Evolutionary conservation across 2,113 vertebrate genomes (phyloP), one percentile per base, ranked within the genome.

Genomic region (Phodopus roborovskii): DNA sequence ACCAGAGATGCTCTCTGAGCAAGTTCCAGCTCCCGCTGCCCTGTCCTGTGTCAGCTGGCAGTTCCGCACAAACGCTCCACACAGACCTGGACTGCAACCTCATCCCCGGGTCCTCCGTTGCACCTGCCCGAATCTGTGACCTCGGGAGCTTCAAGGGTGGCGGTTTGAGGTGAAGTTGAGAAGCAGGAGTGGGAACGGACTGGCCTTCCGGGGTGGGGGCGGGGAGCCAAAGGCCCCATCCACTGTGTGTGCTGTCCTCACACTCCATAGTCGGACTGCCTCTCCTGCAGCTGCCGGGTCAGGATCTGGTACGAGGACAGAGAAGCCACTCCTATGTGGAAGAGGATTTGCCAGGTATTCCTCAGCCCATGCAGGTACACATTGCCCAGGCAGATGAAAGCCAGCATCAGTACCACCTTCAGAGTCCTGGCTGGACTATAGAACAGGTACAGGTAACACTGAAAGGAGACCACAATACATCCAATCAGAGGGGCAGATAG

Each of bases 361-460:
- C 99, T 97, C 94, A 99, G 96, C 92, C 99, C 99, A 0, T 99
- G 98, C 98, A 99, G 97, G 97, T 99, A 99, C 78, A 98, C 0
- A 94, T 99, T 99, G 99, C 99, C 99, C 50, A 99, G 97, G 71
- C 99, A 97, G 53, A 99, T 97, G 0, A 97, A 96, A 42, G 97
- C 97, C 70, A 99, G 96, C 94, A 99, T 98, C 42, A 97, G 79
- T 85, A 98, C 98, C 0, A 99, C 98, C 98, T 99, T 99, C 82
- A 94, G 26, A 56, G 98, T 99, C 98, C 99, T 99, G 36, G 97
- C 95, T 0, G 99, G 99, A 20, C 99, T 99, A 97, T 99, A 99
- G 98, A 99, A 99, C 97, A 99, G 98, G 98, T 99, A 99, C 96
- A 99, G 96, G 91, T 99, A 99, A 97, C 99, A 99, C 99, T 99